These are phyloP conservation scores for Caenorhabditis plicata DNA, from an alignment of 2,888 invertebrate genomes.

Conservation along the genomic window DNA sequence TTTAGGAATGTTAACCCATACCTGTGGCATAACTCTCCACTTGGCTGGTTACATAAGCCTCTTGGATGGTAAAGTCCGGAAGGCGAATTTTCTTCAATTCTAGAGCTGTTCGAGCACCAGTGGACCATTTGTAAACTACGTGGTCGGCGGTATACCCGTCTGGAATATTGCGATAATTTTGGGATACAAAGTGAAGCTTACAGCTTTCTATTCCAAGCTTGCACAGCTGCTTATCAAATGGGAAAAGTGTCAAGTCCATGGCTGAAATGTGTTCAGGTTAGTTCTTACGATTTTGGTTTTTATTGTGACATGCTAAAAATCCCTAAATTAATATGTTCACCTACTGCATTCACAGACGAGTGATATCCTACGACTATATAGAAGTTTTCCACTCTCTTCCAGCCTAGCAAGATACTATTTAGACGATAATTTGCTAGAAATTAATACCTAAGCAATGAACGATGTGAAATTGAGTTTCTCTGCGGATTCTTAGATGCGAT, in stretches of 20 bases:
- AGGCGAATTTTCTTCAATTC: slow-evolving; percentile 54
- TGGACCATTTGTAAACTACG: slow-evolving; percentile 60
- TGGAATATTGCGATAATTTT: slow-evolving; percentile 16
- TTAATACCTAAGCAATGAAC: slow-evolving; percentile 48
- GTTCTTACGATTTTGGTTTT: not conserved
- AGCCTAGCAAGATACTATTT: slow-evolving; percentile 24
- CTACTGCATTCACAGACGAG: slow-evolving; percentile 58
- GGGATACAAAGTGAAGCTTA: slow-evolving; percentile 24
- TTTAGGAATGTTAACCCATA: not conserved
- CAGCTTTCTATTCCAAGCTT: slow-evolving; percentile 64
- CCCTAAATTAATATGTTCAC: too few species aligned
- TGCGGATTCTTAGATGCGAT: slow-evolving; percentile 63
- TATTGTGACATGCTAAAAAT: too few species aligned
- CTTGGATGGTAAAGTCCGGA: slow-evolving; percentile 61
- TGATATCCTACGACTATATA: slow-evolving; percentile 58
- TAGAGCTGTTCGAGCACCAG: slow-evolving; percentile 45
- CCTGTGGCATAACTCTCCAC: slow-evolving; percentile 56
- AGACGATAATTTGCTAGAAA: not conserved
- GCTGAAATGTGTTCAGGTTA: slow-evolving; percentile 20
- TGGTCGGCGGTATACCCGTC: slow-evolving; percentile 63
- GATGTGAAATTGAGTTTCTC: slow-evolving; percentile 60
- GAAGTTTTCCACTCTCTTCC: slow-evolving; percentile 47
- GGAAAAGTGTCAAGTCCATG: slow-evolving; percentile 56
- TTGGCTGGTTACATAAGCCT: slow-evolving; percentile 60
- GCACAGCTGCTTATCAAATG: slow-evolving; percentile 63